A percentile compares a stretch with the other conserved stretches of the same genome.
Evolutionary conservation across 1,140 invertebrate genomes (phyloP).

Genomic region (Drosophila azteca): DNA sequence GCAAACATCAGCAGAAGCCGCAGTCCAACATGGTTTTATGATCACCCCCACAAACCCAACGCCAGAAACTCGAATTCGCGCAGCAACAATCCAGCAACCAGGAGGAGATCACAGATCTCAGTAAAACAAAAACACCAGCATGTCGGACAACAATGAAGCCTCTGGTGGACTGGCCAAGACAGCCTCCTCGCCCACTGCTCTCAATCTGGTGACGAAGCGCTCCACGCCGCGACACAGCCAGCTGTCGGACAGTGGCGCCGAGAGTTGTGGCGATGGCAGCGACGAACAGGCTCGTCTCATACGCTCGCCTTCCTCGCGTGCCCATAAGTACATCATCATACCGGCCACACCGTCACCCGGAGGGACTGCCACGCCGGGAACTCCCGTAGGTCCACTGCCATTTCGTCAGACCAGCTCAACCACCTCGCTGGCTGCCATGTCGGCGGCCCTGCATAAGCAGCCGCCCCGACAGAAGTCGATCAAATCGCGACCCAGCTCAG

Average conservation of each 20-base stretch:
- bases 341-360: conserved; percentile 67
- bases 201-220: conserved; percentile 49
- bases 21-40: conserved; percentile 65
- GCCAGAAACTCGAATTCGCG: conserved; percentile 28
- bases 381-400: conserved; percentile 36
- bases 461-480: conserved; percentile 37
- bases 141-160: conserved; percentile 38
- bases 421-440: conserved; percentile 63
- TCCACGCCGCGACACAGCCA: conserved; percentile 62
- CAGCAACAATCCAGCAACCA: conserved; percentile 4
- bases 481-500: conserved; percentile 65
- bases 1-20: conserved; percentile 41
- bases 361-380: conserved; percentile 30
- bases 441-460: conserved; percentile 62
- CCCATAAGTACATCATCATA: conserved; percentile 80
- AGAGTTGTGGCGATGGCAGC: conserved; percentile 66
- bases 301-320: conserved; percentile 59
- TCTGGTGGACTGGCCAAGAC: conserved; percentile 40
- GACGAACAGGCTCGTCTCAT: conserved; percentile 74
- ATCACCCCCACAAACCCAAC: conserved; percentile 30
- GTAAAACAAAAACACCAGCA: conserved; percentile 18
- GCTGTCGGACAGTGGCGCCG: conserved; percentile 74
- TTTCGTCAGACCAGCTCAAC: conserved; percentile 71
- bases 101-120: background rate
- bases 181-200: conserved; percentile 54